These are phyloP conservation scores for Lepeophtheirus nordmannii DNA, from an alignment of 2,888 invertebrate species.

Conservation along the genomic window DNA sequence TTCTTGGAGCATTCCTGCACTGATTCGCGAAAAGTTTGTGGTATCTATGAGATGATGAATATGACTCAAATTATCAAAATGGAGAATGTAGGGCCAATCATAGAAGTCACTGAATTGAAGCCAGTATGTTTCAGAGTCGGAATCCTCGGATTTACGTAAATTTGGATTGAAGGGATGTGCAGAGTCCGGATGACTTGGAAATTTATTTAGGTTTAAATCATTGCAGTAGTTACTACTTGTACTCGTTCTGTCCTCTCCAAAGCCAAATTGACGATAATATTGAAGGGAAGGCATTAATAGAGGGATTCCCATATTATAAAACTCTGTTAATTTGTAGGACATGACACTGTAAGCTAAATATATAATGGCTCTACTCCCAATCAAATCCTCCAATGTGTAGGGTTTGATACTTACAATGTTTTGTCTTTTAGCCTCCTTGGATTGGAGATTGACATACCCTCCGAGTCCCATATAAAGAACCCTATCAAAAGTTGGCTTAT, in stretches of 20 bases:
- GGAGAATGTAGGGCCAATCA: neutral
- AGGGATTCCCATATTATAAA: constrained; percentile 15
- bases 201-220: neutral
- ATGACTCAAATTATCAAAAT: neutral
- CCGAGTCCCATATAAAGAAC: no score
- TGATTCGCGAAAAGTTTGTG: neutral
- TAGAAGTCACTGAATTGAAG: constrained; percentile 19
- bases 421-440: no score
- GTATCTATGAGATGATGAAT: neutral
- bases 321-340: constrained; percentile 17
- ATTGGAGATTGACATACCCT: no score
- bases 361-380: constrained; percentile 10
- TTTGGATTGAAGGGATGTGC: constrained; percentile 15
- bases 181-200: neutral
- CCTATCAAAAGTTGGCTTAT: neutral
- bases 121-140: constrained; percentile 20
- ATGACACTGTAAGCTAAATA: constrained; percentile 12
- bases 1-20: constrained; percentile 6
- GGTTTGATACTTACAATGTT: no score
- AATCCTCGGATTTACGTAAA: neutral
- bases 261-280: neutral
- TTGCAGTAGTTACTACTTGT: constrained; percentile 3
- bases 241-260: constrained; percentile 16
- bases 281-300: constrained; percentile 8
- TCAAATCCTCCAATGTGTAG: neutral